phyloP scores from a whole-genome alignment of 2,797 vertebrate genomes.

The Carduelis carduelis region DNA sequence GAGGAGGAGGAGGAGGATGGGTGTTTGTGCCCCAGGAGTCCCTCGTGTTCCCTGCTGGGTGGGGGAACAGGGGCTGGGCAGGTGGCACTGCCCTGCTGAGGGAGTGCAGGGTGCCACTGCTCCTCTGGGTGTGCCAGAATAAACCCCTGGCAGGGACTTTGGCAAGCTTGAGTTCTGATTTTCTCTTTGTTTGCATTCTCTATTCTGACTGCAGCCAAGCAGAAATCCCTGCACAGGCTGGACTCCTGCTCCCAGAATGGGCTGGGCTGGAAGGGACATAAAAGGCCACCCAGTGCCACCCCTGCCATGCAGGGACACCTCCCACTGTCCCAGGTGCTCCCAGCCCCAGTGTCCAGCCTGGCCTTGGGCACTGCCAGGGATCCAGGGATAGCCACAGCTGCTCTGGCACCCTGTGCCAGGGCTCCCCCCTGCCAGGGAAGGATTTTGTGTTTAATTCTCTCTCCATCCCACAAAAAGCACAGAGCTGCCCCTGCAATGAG shows the following conservation, averaged over 20 bases:
- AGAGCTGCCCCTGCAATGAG: fast-evolving
- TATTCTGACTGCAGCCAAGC: fast-evolving
- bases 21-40: not conserved
- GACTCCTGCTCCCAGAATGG: not conserved
- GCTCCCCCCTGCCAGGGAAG: not conserved
- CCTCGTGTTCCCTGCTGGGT: no score
- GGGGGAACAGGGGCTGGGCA: fast-evolving
- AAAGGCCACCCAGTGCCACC: no score
- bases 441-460: not conserved
- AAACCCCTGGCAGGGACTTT: fast-evolving
- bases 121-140: not conserved
- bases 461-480: not conserved
- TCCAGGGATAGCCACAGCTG: not conserved
- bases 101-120: fast-evolving
- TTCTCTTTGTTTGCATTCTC: not conserved
- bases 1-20: no score
- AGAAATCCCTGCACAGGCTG: no score
- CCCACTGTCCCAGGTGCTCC: fast-evolving
- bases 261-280: not conserved
- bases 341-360: not conserved
- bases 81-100: not conserved
- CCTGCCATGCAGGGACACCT: not conserved
- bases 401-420: not conserved
- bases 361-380: not conserved
- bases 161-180: no score